Percentiles rank a stretch among this genome's conserved stretches.
Conservation (phyloP, 2,797 vertebrate species). For the Hydrophis major region DNA sequence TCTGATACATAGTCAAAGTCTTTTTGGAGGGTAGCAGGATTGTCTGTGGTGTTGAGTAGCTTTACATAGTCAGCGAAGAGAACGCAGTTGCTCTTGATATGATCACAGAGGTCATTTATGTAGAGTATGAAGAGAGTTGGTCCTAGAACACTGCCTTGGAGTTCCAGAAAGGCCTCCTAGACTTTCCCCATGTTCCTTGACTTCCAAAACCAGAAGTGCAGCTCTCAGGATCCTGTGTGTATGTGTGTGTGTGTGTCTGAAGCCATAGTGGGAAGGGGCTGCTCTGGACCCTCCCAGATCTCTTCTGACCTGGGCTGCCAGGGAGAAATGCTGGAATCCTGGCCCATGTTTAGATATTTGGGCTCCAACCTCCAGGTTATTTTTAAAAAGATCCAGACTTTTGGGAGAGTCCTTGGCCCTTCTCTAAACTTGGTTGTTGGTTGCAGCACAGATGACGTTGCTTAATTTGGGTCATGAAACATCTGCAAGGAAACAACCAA, state of each 20-base stretch:
- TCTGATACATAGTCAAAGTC: too few species aligned
- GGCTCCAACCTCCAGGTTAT: neutral
- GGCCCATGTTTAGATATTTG: neutral
- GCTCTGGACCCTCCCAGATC: neutral
- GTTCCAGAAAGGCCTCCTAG: neutral
- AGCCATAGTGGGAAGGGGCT: neutral
- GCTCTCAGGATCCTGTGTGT: neutral
- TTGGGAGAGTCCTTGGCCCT: neutral
- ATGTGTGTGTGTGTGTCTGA: neutral
- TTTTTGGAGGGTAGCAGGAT: too few species aligned
- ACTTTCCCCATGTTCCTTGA: neutral
- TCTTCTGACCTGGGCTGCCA: neutral
- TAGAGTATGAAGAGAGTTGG: too few species aligned
- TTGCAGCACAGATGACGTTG: too few species aligned
- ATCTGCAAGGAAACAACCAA: neutral
- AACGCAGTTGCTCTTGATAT: too few species aligned
- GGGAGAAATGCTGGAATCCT: neutral
- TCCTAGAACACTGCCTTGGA: too few species aligned
- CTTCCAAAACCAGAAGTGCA: neutral
- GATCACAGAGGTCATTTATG: too few species aligned
- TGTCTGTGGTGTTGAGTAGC: too few species aligned
- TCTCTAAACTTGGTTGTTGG: neutral
- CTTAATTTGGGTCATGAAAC: neutral
- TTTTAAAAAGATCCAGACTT: neutral
- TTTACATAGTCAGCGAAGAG: too few species aligned